Percentiles rank a stretch among this genome's conserved stretches.
Evolutionary conservation across 2,113 vertebrate species (phyloP).

Genomic region (Charina bottae): DNA sequence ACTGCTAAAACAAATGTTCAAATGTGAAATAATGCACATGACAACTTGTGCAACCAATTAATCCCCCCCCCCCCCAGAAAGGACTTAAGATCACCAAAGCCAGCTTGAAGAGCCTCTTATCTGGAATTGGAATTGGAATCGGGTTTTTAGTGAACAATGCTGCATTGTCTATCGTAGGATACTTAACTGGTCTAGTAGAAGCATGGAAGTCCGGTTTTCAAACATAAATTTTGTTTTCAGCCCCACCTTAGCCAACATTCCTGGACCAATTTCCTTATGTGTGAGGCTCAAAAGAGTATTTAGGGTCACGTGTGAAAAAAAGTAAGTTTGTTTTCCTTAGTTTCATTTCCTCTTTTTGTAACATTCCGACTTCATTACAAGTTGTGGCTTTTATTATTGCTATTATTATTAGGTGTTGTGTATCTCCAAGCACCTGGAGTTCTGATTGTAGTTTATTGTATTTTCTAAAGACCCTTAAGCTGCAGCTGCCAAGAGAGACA

Average conservation of each 20-base stretch:
- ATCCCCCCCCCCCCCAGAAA: too few species aligned
- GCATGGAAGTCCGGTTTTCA: too few species aligned
- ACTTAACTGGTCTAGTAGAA: too few species aligned
- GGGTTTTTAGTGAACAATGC: too few species aligned
- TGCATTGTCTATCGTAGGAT: too few species aligned
- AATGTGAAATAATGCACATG: too few species aligned
- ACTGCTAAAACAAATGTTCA: too few species aligned
- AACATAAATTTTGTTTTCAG: not conserved
- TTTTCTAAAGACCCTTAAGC: not conserved
- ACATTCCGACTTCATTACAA: not conserved
- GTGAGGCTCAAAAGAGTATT: not conserved
- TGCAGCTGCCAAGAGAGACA: conserved; percentile 8
- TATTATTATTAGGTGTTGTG: not conserved
- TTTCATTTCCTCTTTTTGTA: not conserved
- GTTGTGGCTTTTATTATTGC: not conserved
- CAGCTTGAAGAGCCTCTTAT: too few species aligned
- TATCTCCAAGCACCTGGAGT: not conserved
- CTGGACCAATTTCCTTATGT: not conserved
- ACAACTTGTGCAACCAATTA: too few species aligned
- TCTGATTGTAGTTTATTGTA: not conserved
- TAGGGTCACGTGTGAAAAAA: not conserved
- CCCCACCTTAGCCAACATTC: not conserved
- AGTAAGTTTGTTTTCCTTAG: not conserved
- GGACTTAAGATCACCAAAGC: too few species aligned
- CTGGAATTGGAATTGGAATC: too few species aligned